Base-by-base conservation (phyloP, 1,140 invertebrate species). In the Leptoteleia sp. region DNA sequence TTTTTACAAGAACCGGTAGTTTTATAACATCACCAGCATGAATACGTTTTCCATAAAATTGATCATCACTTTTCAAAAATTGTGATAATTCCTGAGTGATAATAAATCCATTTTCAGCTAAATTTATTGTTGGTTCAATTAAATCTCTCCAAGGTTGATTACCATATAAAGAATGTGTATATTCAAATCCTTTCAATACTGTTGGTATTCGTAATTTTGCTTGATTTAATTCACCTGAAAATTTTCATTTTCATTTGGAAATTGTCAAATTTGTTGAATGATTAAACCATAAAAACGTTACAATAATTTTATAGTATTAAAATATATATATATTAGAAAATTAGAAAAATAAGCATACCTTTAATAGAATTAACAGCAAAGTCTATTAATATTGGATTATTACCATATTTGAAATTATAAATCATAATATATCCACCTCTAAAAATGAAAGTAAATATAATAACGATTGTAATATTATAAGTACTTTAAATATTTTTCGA, bases 351-450 rank as follows among this genome's bases (percentile, higher is more conserved):
- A 72, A 57, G 37, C 45, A 29, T 67, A 87, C 87, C 85, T 80
- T 83, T 72, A 3, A 86, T 70, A 4, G 86, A 83, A 29, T 88
- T 86, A 55, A 72, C 87, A 4, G 83, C 79, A 78, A 93, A 93
- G 85, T 93, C 91, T 17, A 93, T 87, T 9, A 92, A 82, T 12
- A 89, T 81, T 16, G 92, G 89, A 78, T 85, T 77, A 25, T 84
- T 80, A 47, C 87, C 80, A 15, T 83, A 86, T 68, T 90, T 90
- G 81, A 93, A 94, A 83, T 93, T 92, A 87, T 95, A 93, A 76
- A 95, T 90, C 79, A 96, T 87, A 80, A 95, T 89, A 33, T 93
- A 91, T 17, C 94, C 94, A 80, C 93, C 94, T 47, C 95, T 95
- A 79, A 85, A 86, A 83, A 64, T 52, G 52, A 57, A 22, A 45